Conservation (phyloP, 2,888 invertebrate genomes). For the Notocelia uddmanniana region DNA sequence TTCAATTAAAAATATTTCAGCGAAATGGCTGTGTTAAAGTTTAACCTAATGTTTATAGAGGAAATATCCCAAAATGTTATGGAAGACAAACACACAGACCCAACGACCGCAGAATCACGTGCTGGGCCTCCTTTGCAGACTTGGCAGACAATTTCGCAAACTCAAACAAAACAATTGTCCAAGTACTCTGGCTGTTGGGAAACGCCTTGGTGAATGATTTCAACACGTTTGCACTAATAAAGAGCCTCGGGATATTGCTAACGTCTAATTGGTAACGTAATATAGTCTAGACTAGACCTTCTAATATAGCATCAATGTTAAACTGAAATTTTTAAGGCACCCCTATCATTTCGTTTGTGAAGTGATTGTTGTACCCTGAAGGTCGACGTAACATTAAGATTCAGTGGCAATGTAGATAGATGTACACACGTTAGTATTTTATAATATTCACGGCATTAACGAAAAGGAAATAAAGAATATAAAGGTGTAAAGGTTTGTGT, state of each 20-base stretch:
- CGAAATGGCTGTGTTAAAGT: too few species aligned
- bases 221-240: conserved; percentile 19
- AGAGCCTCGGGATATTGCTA: conserved; percentile 21
- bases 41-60: conserved; percentile 8
- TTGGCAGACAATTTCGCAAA: background rate
- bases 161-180: conserved; percentile 23
- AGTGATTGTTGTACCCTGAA: background rate
- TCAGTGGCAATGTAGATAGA: background rate
- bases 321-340: background rate
- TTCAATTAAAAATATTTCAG: too few species aligned
- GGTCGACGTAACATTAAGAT: background rate
- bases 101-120: background rate
- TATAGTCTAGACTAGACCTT: conserved; percentile 29
- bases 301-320: conserved; percentile 17
- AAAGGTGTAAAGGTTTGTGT: too few species aligned
- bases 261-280: conserved; percentile 23
- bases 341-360: background rate
- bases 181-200: conserved; percentile 17
- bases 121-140: background rate
- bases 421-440: too few species aligned
- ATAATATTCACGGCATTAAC: background rate
- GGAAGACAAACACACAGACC: conserved; percentile 10
- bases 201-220: conserved; percentile 12
- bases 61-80: conserved; percentile 8
- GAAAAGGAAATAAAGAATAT: too few species aligned